These are phyloP conservation scores for Antechinus stuartii DNA, from an alignment of 2,113 vertebrate species.

Conservation along the genomic window DNA sequence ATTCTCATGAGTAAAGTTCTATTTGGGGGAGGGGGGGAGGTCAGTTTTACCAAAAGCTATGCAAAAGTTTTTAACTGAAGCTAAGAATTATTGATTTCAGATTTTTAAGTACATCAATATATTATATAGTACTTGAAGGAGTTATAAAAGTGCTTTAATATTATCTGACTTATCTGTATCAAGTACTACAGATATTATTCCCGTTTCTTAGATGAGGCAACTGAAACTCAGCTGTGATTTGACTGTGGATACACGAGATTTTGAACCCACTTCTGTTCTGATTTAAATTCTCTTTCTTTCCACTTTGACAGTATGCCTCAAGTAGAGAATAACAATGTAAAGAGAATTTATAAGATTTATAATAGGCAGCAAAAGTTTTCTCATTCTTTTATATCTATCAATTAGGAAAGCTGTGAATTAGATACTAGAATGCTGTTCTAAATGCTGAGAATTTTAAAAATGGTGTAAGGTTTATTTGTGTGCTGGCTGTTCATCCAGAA, in stretches of 20 bases:
- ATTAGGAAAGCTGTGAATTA: neutral
- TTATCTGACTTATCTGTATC: neutral
- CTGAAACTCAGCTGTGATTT: neutral
- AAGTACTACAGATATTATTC: neutral
- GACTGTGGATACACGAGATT: neutral
- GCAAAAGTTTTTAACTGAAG: neutral
- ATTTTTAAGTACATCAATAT: neutral
- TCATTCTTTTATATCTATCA: neutral
- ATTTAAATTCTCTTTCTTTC: neutral
- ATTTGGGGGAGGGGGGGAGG: rapidly evolving
- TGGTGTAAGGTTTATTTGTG: neutral
- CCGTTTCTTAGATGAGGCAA: neutral
- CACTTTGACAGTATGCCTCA: neutral
- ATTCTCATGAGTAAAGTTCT: neutral
- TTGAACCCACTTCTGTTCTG: neutral
- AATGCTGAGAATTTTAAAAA: neutral
- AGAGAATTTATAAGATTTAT: neutral
- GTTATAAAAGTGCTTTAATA: neutral
- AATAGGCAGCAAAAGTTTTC: neutral
- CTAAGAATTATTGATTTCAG: neutral
- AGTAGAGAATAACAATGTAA: neutral
- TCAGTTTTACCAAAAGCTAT: neutral
- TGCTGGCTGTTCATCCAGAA: neutral
- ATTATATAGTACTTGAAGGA: neutral
- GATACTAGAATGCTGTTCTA: no score